Evolutionary conservation across 2,113 vertebrate genomes (phyloP).

Genomic region (Pelobates fuscus): DNA sequence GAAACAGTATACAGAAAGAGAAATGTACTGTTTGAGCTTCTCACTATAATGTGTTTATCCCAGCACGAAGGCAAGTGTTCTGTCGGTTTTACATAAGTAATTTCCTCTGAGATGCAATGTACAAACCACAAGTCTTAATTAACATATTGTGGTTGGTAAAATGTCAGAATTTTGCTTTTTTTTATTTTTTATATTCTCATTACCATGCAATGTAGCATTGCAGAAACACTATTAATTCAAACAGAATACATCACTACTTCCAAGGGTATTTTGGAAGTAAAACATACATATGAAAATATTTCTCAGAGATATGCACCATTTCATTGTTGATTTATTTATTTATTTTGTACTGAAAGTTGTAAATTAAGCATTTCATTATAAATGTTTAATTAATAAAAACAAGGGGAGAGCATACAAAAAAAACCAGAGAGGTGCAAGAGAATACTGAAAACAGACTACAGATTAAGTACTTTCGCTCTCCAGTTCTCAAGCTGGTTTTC

Average conservation of each 20-base stretch:
- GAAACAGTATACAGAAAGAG: slow-evolving; percentile 33
- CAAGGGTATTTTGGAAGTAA: slow-evolving; percentile 14
- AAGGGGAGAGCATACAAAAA: too few species aligned
- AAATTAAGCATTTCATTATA: slow-evolving; percentile 14
- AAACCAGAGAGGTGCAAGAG: too few species aligned
- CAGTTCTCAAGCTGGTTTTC: too few species aligned
- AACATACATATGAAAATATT: slow-evolving; percentile 14
- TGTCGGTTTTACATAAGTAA: slow-evolving; percentile 46
- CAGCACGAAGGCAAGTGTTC: slow-evolving; percentile 42
- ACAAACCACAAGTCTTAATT: slow-evolving; percentile 51
- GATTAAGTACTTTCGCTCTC: too few species aligned
- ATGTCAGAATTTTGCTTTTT: slow-evolving; percentile 24
- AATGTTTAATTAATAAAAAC: background rate
- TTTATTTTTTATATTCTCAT: slow-evolving; percentile 32
- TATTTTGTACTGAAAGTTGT: slow-evolving; percentile 7
- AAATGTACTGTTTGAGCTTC: slow-evolving; percentile 39
- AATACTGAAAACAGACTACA: too few species aligned
- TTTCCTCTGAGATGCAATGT: slow-evolving; percentile 47
- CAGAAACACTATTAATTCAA: slow-evolving; percentile 31
- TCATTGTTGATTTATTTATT: background rate
- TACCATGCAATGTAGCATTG: slow-evolving; percentile 5
- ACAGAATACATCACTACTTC: slow-evolving; percentile 21
- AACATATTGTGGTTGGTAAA: slow-evolving; percentile 40
- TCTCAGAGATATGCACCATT: slow-evolving; percentile 21
- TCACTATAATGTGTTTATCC: slow-evolving; percentile 47